These are phyloP conservation scores for Agriopis marginaria DNA, from an alignment of 2,888 invertebrate genomes.

Conservation along the genomic window DNA sequence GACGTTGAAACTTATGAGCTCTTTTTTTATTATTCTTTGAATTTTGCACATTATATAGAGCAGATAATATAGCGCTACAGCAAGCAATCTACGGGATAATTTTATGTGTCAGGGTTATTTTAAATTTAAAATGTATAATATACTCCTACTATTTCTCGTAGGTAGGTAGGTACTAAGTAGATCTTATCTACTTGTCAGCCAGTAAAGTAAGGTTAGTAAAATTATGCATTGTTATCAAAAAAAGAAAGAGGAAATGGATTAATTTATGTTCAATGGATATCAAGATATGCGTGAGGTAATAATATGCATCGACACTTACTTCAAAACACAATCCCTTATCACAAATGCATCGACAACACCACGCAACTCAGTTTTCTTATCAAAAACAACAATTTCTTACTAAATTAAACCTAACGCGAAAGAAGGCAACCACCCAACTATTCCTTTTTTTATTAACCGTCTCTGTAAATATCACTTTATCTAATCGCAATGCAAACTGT, in stretches of 20 bases:
- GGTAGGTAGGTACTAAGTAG: too few species aligned
- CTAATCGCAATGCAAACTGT: slow-evolving; percentile 53
- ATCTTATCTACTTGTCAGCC: too few species aligned
- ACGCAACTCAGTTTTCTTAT: slow-evolving; percentile 14
- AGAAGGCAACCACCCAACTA: slow-evolving; percentile 53
- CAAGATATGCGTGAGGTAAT: slow-evolving; percentile 12
- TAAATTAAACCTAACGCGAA: slow-evolving; percentile 32
- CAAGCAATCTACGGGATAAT: too few species aligned
- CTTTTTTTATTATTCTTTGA: too few species aligned
- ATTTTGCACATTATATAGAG: too few species aligned
- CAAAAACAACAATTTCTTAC: slow-evolving; percentile 20
- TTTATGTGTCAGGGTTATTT: too few species aligned
- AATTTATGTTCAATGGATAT: slow-evolving; percentile 2
- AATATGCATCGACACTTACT: slow-evolving; percentile 25
- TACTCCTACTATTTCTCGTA: too few species aligned
- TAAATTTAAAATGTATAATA: too few species aligned
- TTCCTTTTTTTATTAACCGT: slow-evolving; percentile 54
- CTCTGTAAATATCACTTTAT: slow-evolving; percentile 54
- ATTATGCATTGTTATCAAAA: background rate
- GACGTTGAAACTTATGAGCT: too few species aligned
- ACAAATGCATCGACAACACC: slow-evolving; percentile 17
- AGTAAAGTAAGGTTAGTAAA: too few species aligned
- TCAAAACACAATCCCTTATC: slow-evolving; percentile 21
- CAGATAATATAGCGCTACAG: too few species aligned
- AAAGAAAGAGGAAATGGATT: background rate